These are phyloP conservation scores for Pampus argenteus DNA, from an alignment of 2,797 vertebrate genomes.

Conservation along the genomic window DNA sequence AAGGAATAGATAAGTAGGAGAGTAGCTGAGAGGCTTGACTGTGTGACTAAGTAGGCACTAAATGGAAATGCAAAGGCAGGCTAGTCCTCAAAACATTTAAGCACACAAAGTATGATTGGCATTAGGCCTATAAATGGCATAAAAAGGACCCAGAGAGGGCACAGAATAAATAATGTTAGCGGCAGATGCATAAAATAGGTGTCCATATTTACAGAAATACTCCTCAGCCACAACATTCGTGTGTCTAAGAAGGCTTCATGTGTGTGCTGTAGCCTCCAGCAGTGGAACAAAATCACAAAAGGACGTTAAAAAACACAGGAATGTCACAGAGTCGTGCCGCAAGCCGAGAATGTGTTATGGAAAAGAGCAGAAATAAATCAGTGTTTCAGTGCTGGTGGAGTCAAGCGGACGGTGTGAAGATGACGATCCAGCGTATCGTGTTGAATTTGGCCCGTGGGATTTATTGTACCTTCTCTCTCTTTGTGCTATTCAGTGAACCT, in stretches of 20 bases:
- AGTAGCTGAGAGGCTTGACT: slow-evolving; percentile 42
- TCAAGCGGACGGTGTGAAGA: slow-evolving; percentile 34
- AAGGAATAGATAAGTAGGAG: slow-evolving; percentile 24
- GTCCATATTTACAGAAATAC: slow-evolving; percentile 75
- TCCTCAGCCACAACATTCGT: slow-evolving; percentile 65
- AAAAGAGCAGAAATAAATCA: slow-evolving; percentile 9
- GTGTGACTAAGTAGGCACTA: slow-evolving; percentile 60
- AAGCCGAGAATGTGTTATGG: slow-evolving; percentile 43
- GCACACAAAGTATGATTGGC: slow-evolving; percentile 50
- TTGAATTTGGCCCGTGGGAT: slow-evolving; percentile 50
- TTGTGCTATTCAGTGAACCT: slow-evolving; percentile 30
- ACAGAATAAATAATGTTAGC: slow-evolving; percentile 58
- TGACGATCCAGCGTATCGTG: slow-evolving; percentile 61
- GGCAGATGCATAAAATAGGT: slow-evolving; percentile 31
- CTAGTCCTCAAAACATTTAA: slow-evolving; percentile 75
- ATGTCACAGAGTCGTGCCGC: slow-evolving; percentile 55
- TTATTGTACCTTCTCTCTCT: slow-evolving; percentile 20
- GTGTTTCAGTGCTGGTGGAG: slow-evolving; percentile 63
- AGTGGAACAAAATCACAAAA: slow-evolving; percentile 41
- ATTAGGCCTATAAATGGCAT: slow-evolving; percentile 35
- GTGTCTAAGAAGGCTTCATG: slow-evolving; percentile 53
- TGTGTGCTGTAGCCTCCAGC: slow-evolving; percentile 22
- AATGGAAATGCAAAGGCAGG: slow-evolving; percentile 58
- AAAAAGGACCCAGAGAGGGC: slow-evolving; percentile 17
- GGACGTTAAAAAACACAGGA: slow-evolving; percentile 46